Conservation (phyloP, 2,797 vertebrate species). For the Girardinus metallicus region DNA sequence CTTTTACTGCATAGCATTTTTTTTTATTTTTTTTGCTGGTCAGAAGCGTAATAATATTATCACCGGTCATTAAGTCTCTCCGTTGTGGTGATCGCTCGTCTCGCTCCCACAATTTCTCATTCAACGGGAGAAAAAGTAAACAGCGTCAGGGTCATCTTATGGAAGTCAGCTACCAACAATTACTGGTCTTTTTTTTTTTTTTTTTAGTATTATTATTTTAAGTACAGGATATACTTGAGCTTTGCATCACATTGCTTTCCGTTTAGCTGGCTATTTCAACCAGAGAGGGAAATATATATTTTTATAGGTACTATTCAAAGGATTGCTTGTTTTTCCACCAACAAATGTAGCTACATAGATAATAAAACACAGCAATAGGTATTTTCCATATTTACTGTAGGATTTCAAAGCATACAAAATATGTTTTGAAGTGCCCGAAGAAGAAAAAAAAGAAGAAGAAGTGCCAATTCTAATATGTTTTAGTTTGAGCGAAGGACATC, state of each 20-base stretch:
- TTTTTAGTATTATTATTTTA: slow-evolving; percentile 55
- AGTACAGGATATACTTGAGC: slow-evolving; percentile 53
- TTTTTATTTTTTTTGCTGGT: slow-evolving; percentile 19
- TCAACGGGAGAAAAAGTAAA: slow-evolving; percentile 55
- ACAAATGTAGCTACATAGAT: neutral
- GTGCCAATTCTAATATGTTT: neutral
- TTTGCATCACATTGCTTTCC: slow-evolving; percentile 48
- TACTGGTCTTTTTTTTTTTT: slow-evolving; percentile 49
- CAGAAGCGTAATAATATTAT: slow-evolving; percentile 33
- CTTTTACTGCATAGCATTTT: neutral
- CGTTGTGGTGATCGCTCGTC: slow-evolving; percentile 28
- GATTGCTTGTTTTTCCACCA: neutral
- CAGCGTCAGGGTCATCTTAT: slow-evolving; percentile 64
- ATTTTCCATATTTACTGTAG: neutral
- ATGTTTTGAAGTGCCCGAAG: neutral
- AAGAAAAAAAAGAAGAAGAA: neutral
- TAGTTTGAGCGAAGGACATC: neutral
- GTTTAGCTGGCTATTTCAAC: slow-evolving; percentile 40
- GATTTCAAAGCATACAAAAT: neutral
- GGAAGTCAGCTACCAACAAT: slow-evolving; percentile 70
- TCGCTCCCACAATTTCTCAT: slow-evolving; percentile 46
- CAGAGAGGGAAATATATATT: slow-evolving; percentile 60
- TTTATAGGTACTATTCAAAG: too few species aligned
- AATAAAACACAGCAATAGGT: neutral
- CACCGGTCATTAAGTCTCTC: slow-evolving; percentile 37